Evolutionary conservation across 2,113 vertebrate genomes (phyloP), one percentile per base, ranked within the genome.

Genomic region (Nyctibius bracteatus): DNA sequence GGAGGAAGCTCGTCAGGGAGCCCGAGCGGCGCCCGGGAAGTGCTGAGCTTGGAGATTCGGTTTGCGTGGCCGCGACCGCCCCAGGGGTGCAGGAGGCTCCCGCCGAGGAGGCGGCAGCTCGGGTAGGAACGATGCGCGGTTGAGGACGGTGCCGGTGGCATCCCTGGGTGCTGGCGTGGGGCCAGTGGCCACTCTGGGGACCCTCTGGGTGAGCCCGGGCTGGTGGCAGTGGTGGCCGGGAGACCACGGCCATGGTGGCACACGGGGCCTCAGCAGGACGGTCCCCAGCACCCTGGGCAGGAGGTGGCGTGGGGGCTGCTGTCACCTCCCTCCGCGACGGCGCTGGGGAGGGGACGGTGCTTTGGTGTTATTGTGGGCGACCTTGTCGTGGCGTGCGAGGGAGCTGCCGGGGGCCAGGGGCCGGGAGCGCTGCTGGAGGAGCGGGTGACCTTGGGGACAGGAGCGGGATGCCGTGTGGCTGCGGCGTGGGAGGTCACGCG

Each of bases 121-220:
- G 0, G 59, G 77, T 55, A 51, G 37, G 22, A 27, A 10, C 0
- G 4, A 5, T 49, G 65, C 0, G 1, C 1, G 1, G 71, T 0
- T 72, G 83, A 47, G 41, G 67, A 37, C 9, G 1, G 57, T 28
- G 72, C 70, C 2, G 7, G 6, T 0, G 37, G 37, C 9, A 12
- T 25, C 54, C 35, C 49, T 35, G 93, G 62, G 78, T 5, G 1
- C 47, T 17, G 57, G n/a, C 8, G 2, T 1, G 1, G 85, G 82
- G 78, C 54, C 13, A 37, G 41, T 1, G 4, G 15, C 59, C 0
- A 2, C 0, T 1, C 82, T 33, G 57, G 58, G 62, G n/a, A 33
- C 3, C 0, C 33, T 46, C 10, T 0, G 14, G 49, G 79, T 88
- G 74, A 71, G 80, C 43, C 22, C 0, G 6, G 44, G 46, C 65